phyloP scores from a whole-genome alignment of 2,888 invertebrate species.

The Troilus luridus region DNA sequence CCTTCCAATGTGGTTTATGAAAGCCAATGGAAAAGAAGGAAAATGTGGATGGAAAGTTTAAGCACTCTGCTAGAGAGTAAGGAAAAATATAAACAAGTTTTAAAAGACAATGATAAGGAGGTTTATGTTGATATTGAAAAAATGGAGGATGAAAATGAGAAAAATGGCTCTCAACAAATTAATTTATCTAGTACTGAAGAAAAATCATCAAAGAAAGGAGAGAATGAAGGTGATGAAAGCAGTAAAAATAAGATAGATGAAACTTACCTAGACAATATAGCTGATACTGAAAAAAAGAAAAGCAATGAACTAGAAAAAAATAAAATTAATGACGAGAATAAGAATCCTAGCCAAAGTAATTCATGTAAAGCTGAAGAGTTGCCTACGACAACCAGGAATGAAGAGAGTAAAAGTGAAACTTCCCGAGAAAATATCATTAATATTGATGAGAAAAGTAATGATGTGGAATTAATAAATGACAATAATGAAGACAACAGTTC shows the following conservation, averaged over 20 bases:
- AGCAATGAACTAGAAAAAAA: conserved; percentile 37
- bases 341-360: background rate
- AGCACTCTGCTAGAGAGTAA: background rate
- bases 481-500: background rate
- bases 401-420: background rate
- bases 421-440: background rate
- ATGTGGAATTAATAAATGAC: background rate
- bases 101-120: background rate
- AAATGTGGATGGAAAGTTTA: conserved; percentile 70
- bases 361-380: background rate
- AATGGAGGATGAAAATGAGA: background rate
- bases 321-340: background rate
- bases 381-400: background rate
- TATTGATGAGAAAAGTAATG: background rate
- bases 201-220: background rate
- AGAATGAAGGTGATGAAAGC: background rate
- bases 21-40: conserved; percentile 75
- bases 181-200: background rate
- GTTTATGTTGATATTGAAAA: conserved; percentile 5
- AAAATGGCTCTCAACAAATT: background rate
- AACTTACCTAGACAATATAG: background rate
- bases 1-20: conserved; percentile 71
- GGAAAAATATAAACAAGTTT: background rate
- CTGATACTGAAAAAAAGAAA: background rate
- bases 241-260: background rate